phyloP scores from a whole-genome alignment of 35 echinoderm and acorn worm genomes.

The Eucidaris tribuloides region DNA sequence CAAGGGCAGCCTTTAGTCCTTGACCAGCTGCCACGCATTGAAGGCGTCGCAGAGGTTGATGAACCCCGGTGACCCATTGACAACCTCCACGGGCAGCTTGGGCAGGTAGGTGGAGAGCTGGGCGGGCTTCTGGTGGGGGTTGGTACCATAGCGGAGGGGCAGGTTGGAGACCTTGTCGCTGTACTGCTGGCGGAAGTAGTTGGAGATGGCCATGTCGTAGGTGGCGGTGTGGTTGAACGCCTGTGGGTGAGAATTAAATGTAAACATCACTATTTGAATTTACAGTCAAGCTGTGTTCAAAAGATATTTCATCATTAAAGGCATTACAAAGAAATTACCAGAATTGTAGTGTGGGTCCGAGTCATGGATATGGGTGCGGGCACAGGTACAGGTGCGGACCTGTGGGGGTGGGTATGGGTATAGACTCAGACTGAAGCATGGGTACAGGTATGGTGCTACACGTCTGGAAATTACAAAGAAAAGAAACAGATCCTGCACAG shows the following conservation, averaged over 20 bases:
- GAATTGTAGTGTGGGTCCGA: too few relatives aligned
- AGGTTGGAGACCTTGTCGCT: slow-evolving; percentile 66
- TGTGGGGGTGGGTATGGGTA: too few relatives aligned
- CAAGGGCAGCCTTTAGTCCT: slow-evolving; percentile 77
- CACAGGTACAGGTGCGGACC: too few relatives aligned
- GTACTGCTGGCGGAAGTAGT: slow-evolving; percentile 91
- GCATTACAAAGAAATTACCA: too few relatives aligned
- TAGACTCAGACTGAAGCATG: too few relatives aligned
- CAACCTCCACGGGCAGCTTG: slow-evolving; percentile 70
- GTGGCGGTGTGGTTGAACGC: slow-evolving; percentile 94
- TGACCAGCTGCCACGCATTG: slow-evolving; percentile 94
- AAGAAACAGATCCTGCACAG: too few relatives aligned
- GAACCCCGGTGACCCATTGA: slow-evolving; percentile 91
- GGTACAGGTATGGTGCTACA: too few relatives aligned
- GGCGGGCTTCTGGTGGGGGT: slow-evolving; percentile 97
- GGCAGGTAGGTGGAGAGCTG: slow-evolving; percentile 78
- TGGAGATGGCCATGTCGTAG: slow-evolving; percentile 84
- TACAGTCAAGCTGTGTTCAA: too few relatives aligned
- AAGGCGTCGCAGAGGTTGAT: slow-evolving; percentile 94
- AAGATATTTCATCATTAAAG: too few relatives aligned
- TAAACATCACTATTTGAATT: too few relatives aligned
- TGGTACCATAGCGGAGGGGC: slow-evolving; percentile 82
- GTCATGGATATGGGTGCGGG: too few relatives aligned
- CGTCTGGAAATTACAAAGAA: too few relatives aligned
- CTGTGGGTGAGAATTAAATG: not conserved